Evolutionary conservation across 2,888 invertebrate species (phyloP).

Genomic region (Carterocephalus palaemon): DNA sequence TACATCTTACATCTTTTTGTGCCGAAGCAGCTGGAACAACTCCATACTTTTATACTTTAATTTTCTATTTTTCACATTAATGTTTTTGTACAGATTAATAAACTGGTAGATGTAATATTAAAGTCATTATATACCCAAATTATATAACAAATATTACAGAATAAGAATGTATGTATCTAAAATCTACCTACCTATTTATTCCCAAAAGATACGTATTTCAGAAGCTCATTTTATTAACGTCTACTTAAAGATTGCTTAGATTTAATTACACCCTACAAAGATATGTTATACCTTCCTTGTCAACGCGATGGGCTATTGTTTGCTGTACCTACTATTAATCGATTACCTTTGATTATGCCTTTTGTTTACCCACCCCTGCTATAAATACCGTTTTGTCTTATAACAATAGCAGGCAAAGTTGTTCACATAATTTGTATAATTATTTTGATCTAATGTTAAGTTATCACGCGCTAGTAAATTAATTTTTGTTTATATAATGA

Average conservation of each 20-base stretch:
- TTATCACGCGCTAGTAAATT: slow-evolving; percentile 18
- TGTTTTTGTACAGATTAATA: too few relatives aligned
- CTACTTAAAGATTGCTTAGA: slow-evolving; percentile 53
- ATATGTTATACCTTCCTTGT: slow-evolving; percentile 47
- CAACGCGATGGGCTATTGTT: slow-evolving; percentile 30
- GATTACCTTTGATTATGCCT: slow-evolving; percentile 14
- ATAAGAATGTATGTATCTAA: too few relatives aligned
- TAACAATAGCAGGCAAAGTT: slow-evolving; percentile 9
- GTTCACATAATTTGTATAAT: slow-evolving; percentile 24
- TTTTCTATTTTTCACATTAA: too few relatives aligned
- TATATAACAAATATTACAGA: too few relatives aligned
- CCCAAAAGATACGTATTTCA: neutral
- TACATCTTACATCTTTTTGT: too few relatives aligned
- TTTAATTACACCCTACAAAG: slow-evolving; percentile 61
- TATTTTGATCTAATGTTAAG: slow-evolving; percentile 13
- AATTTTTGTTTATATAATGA: slow-evolving; percentile 19
- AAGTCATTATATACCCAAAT: too few relatives aligned
- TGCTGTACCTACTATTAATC: slow-evolving; percentile 29
- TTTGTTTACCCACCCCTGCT: slow-evolving; percentile 15
- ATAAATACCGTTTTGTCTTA: slow-evolving; percentile 18
- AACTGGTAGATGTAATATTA: too few relatives aligned
- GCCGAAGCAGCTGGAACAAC: too few relatives aligned
- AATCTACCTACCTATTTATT: too few relatives aligned
- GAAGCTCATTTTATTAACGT: slow-evolving; percentile 38
- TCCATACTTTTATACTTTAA: too few relatives aligned